These are phyloP conservation scores for Carpatolechia fugitivella DNA, from an alignment of 2,888 invertebrate genomes.

Conservation along the genomic window DNA sequence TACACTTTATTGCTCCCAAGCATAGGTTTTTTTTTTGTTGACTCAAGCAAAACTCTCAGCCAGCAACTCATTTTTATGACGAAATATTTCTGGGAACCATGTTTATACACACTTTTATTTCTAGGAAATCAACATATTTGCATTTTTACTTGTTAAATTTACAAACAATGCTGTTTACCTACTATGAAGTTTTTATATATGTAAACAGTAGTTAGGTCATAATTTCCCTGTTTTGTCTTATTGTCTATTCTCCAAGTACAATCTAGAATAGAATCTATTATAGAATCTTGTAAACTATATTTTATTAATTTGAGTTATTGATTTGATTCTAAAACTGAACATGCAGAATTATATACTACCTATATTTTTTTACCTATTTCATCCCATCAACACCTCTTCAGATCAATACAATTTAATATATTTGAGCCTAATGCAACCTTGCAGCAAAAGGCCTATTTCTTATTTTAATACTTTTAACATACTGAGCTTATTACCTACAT, in stretches of 20 bases:
- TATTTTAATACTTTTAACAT: no score
- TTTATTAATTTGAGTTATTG: no score
- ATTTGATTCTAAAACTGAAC: no score
- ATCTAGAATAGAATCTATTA: not conserved
- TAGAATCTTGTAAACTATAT: no score
- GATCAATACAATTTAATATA: no score
- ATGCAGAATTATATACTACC: no score
- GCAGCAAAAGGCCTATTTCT: no score
- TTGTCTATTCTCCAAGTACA: not conserved
- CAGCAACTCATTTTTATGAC: not conserved
- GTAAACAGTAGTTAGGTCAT: not conserved
- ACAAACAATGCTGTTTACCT: not conserved
- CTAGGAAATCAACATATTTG: not conserved
- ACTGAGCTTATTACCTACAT: no score
- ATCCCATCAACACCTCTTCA: no score
- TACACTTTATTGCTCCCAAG: slow-evolving; percentile 21
- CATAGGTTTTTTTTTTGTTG: slow-evolving; percentile 13
- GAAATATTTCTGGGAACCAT: slow-evolving; percentile 1
- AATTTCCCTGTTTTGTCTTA: not conserved
- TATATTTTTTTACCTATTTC: no score
- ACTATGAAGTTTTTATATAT: not conserved
- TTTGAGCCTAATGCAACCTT: no score
- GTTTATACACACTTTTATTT: not conserved
- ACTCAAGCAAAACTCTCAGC: not conserved
- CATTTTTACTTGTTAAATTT: not conserved